A percentile compares a stretch with the other conserved stretches of the same genome.
Conservation (phyloP, 2,888 invertebrate species). For the Automeris io region DNA sequence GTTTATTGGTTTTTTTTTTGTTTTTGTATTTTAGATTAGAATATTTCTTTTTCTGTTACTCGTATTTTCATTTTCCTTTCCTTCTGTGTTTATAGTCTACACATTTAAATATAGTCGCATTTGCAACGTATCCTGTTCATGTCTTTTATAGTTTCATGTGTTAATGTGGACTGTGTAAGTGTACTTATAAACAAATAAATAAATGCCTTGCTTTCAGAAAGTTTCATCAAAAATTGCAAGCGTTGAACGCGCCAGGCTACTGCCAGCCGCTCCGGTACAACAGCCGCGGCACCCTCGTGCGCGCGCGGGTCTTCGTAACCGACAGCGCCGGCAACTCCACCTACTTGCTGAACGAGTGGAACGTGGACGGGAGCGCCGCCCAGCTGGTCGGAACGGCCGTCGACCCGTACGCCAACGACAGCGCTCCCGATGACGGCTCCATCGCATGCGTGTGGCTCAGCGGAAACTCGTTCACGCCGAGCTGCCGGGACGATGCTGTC, state of each 20-base stretch:
- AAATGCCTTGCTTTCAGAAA: neutral
- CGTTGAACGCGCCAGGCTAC: slow-evolving; percentile 10
- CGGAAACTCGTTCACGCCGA: slow-evolving; percentile 67
- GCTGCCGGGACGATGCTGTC: slow-evolving; percentile 76
- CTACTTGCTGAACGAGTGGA: neutral
- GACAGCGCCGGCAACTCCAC: neutral
- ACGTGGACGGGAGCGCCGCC: neutral
- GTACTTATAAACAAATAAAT: neutral
- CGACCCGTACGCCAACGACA: neutral
- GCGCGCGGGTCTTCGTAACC: neutral
- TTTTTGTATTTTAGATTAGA: too few relatives aligned
- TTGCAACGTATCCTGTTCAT: too few relatives aligned
- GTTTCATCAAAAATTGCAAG: slow-evolving; percentile 4
- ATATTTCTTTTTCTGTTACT: too few relatives aligned
- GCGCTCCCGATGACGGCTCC: slow-evolving; percentile 18
- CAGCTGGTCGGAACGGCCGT: neutral
- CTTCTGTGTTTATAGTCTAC: too few relatives aligned
- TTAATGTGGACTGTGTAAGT: neutral
- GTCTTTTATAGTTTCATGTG: neutral
- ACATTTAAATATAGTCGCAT: too few relatives aligned
- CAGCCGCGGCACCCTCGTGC: neutral
- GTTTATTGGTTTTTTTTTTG: too few relatives aligned
- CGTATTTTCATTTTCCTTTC: too few relatives aligned
- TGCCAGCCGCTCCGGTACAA: slow-evolving; percentile 11
- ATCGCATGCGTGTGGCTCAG: slow-evolving; percentile 10